A percentile compares a stretch with the other conserved stretches of the same genome.
Evolutionary conservation across 2,113 vertebrate species (phyloP).

Genomic region (Peromyscus californicus): DNA sequence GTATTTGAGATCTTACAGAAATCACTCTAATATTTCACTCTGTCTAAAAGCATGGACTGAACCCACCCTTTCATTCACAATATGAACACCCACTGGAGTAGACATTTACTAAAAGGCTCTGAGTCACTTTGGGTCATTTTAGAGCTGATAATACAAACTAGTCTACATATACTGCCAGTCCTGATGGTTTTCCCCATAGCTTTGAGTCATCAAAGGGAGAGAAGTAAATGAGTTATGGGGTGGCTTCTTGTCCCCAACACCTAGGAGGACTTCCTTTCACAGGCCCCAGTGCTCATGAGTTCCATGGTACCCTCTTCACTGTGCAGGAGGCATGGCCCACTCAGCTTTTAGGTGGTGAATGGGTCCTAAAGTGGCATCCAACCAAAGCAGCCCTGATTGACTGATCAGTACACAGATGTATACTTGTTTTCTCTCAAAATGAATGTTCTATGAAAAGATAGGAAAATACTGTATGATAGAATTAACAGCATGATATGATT

Average conservation of each 20-base stretch:
- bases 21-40: neutral
- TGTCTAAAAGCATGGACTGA: neutral
- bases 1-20: neutral
- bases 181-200: neutral
- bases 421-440: neutral
- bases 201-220: neutral
- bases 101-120: neutral
- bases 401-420: neutral
- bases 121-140: neutral
- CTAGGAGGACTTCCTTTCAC: neutral
- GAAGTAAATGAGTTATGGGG: neutral
- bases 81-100: neutral
- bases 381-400: neutral
- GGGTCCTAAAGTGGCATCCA: neutral
- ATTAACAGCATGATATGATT: neutral
- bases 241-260: neutral
- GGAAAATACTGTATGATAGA: neutral
- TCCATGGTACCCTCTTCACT: neutral
- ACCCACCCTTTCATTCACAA: neutral
- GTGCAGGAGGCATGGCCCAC: neutral
- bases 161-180: neutral
- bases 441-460: neutral
- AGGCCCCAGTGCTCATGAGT: neutral
- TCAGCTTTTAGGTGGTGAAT: neutral
- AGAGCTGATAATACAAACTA: neutral